Evolutionary conservation across 92 coral and sea anemone genomes (phyloP).

Genomic region (Umimayanthus kanabou): DNA sequence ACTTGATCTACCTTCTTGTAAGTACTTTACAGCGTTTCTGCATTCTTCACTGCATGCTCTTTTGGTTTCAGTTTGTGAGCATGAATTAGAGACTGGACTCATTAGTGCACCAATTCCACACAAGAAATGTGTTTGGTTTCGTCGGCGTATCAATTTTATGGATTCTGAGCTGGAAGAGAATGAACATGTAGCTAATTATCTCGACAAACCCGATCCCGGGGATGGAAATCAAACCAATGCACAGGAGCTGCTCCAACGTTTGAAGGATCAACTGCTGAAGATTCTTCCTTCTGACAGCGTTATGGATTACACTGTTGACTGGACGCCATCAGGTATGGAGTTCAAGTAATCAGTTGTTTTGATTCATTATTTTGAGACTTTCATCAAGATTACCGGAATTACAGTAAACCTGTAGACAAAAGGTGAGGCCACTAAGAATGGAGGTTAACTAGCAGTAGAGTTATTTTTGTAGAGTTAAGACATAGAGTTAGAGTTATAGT

Average conservation of each 20-base stretch:
- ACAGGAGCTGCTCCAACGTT: conserved; percentile 43
- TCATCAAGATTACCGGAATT: too few species aligned
- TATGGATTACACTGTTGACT: conserved; percentile 52
- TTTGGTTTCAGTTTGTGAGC: conserved; percentile 65
- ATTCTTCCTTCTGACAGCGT: conserved; percentile 48
- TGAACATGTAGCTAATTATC: conserved; percentile 40
- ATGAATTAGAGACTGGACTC: conserved; percentile 71
- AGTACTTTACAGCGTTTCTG: too few species aligned
- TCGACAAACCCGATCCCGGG: conserved; percentile 31
- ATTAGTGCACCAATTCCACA: conserved; percentile 48
- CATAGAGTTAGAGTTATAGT: too few species aligned
- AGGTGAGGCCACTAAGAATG: too few species aligned
- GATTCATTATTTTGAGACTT: not conserved
- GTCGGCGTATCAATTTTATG: conserved; percentile 59
- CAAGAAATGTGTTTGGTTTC: conserved; percentile 80
- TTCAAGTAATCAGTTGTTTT: too few species aligned
- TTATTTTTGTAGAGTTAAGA: too few species aligned
- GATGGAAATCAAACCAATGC: conserved; percentile 25
- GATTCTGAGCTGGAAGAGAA: conserved; percentile 19
- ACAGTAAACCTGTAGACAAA: too few species aligned
- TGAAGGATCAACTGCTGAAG: conserved; percentile 59
- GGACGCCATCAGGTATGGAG: conserved; percentile 69
- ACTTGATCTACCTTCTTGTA: not conserved
- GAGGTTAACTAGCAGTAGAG: too few species aligned
- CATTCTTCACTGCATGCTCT: not conserved